These are phyloP conservation scores for Orchesella cincta DNA, from an alignment of 1,140 invertebrate genomes.

Conservation along the genomic window DNA sequence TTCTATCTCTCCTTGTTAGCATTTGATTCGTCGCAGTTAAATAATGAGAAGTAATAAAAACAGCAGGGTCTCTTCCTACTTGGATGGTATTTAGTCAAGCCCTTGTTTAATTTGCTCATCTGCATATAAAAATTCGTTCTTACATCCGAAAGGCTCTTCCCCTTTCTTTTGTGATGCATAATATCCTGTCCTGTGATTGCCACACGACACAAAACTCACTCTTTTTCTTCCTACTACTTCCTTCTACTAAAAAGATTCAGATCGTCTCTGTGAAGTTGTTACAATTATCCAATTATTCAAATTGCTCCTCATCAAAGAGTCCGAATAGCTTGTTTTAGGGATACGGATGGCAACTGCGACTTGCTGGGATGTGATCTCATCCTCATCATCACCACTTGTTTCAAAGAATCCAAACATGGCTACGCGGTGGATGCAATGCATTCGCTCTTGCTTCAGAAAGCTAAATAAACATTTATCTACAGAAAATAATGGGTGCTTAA, in stretches of 20 bases:
- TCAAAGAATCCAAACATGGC: constrained; percentile 2
- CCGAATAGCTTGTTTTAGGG: background rate
- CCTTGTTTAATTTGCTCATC: constrained; percentile 29
- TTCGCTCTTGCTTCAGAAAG: too few species aligned
- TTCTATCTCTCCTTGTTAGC: constrained; percentile 4
- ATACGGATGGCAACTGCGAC: too few species aligned
- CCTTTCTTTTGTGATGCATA: background rate
- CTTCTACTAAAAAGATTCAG: background rate
- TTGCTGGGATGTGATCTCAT: too few species aligned
- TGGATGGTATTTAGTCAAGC: constrained; percentile 27
- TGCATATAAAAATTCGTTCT: background rate
- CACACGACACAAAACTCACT: background rate
- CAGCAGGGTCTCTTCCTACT: constrained; percentile 12
- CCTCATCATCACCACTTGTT: too few species aligned
- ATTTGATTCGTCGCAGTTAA: background rate
- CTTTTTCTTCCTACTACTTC: too few species aligned
- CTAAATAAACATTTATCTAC: background rate
- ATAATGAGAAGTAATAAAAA: constrained; percentile 20
- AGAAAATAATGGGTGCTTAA: background rate
- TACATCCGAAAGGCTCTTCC: background rate
- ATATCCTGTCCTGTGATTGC: background rate
- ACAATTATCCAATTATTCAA: constrained; percentile 27
- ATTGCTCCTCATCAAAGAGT: constrained; percentile 6
- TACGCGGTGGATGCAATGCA: background rate
- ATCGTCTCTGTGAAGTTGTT: background rate